Base-by-base conservation (phyloP, 2,113 vertebrate species). In the Alosa alosa region DNA sequence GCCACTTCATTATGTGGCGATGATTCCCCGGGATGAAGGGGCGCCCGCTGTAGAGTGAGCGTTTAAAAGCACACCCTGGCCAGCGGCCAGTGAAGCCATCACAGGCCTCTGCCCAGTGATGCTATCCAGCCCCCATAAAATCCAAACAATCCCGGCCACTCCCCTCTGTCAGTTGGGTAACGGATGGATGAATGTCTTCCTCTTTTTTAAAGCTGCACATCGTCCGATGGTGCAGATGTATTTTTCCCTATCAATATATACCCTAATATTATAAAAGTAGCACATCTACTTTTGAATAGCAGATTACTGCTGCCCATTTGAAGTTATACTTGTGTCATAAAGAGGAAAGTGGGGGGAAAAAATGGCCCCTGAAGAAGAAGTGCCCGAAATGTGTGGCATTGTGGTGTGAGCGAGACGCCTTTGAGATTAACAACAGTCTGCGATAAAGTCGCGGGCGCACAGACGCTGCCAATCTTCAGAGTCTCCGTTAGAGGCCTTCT, bases 1-100 rank as follows among this genome's bases (percentile, higher is more conserved):
- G 10, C 72, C 72, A 78, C 72, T 78, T 78, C 31, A 78, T 78
- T 78, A 78, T 39, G 72, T 36, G 36, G 31, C 13, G 72, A 78
- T 78, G 72, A 78, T 78, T 78, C 25, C 68, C 11, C 13, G 36
- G 72, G 36, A 78, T 78, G 36, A 39, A 39, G 72, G 72, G 72
- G 36, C 36, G 82, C 45, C 84, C 45, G 81, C 84, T 82, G 82
- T 55, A 88, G 81, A 86, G 82, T 47, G 41, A 82, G 82, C 81
- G 84, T 87, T 89, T 86, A 81, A 87, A 87, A 89, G 85, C 84
- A 47, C 82, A 57, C 83, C 44, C 82, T 89, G 87, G 85, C 75
- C 11, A 2, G 44, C 22, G n/a, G 85, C 89, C 87, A 89, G 55
- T 55, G 83, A 57, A 86, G 85, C 86, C 88, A 89, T 88, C 86